Conservation (phyloP, 2,888 invertebrate species). For the Drosophila kambysellisi region DNA sequence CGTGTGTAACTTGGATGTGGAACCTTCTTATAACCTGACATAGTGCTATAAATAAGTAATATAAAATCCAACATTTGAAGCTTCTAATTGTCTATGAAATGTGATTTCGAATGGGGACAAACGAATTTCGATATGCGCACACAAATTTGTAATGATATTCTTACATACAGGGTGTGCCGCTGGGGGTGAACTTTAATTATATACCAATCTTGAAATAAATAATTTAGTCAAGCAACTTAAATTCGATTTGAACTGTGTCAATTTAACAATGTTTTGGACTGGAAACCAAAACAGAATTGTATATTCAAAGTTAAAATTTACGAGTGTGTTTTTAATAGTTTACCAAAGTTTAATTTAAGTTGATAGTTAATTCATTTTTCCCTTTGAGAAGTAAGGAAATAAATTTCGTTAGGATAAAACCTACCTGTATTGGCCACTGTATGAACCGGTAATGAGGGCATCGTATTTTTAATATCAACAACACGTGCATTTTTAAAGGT, state of each 20-base stretch:
- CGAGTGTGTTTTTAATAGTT: neutral
- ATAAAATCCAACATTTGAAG: conserved; percentile 15
- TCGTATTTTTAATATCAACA: neutral
- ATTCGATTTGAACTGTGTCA: neutral
- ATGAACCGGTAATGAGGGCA: neutral
- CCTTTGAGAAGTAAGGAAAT: neutral
- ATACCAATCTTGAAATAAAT: neutral
- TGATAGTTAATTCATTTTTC: neutral
- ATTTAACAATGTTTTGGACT: neutral
- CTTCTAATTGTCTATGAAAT: conserved; percentile 27
- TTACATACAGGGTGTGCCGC: conserved; percentile 17
- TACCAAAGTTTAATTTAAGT: neutral
- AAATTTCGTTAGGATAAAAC: neutral
- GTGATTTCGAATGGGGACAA: conserved; percentile 23
- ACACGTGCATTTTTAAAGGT: conserved; percentile 34
- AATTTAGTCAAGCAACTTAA: neutral
- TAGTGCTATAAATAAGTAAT: conserved; percentile 46
- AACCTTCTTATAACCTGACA: conserved; percentile 32
- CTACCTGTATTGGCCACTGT: conserved; percentile 1
- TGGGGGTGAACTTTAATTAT: neutral
- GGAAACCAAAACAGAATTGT: neutral
- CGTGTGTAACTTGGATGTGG: conserved; percentile 19
- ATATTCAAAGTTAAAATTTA: neutral
- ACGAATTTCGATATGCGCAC: neutral
- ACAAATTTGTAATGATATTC: neutral